phyloP scores from a whole-genome alignment of 2,113 vertebrate genomes.

The Alosa alosa region DNA sequence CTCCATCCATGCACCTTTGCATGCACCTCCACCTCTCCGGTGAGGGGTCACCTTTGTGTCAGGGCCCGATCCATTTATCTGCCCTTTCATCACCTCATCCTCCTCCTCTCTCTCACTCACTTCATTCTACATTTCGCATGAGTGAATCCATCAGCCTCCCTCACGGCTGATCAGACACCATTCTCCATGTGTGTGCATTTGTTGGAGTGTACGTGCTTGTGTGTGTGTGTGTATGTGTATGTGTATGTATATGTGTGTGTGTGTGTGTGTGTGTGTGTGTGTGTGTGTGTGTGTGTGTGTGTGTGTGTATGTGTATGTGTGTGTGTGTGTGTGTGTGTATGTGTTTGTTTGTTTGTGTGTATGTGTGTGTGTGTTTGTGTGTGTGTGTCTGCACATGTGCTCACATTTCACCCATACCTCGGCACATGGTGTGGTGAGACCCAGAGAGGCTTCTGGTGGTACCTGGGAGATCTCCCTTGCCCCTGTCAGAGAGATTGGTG shows the following conservation, averaged over 20 bases:
- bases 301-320: no score
- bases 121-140: not conserved
- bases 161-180: not conserved
- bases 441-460: no score
- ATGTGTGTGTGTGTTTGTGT: not conserved
- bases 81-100: not conserved
- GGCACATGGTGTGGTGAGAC: not conserved
- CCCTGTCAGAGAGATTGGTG: not conserved
- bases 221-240: no score
- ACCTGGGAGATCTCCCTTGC: no score
- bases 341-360: not conserved
- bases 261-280: no score
- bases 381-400: not conserved
- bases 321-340: no score
- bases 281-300: no score
- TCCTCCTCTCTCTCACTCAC: not conserved
- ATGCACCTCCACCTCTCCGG: constrained; percentile 9
- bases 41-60: constrained; percentile 35
- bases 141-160: not conserved
- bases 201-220: not conserved
- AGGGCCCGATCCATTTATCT: constrained; percentile 27
- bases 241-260: no score
- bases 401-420: not conserved
- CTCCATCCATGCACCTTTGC: not conserved
- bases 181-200: not conserved